Base-by-base conservation (phyloP, 1,140 invertebrate genomes). In the Phthorimaea operculella region DNA sequence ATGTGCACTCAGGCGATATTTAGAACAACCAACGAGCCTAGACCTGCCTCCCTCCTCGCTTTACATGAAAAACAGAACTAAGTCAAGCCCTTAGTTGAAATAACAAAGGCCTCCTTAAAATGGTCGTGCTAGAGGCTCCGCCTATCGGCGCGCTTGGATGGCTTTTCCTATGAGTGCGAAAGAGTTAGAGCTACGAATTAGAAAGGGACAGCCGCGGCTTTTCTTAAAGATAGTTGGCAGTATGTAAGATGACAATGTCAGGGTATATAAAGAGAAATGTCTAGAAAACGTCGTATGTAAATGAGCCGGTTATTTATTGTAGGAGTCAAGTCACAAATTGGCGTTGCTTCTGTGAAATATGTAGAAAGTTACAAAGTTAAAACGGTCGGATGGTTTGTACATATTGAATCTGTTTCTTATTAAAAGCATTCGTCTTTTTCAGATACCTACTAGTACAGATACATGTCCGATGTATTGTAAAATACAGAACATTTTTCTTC, bases 1-100 rank as follows among this genome's bases (percentile, higher is more conserved):
- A 84, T 84, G 79, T 82, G 74, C 81, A 84, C 16, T 82, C 74
- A 84, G 73, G 76, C 81, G 79, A 79, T 82, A 79, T 84, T 71
- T 84, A 82, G 79, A 70, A 68, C 73, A 78, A 52, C 76, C 73
- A 82, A n/a, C 54, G 10, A 36, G 16, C n/a, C 7, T 7, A 34
- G 72, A 63, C 34, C 76, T 68, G 1, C 70, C 68, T 51, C 60
- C 44, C 56, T 52, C 52, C 69, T 56, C 64, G 39, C 18, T 36
- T 21, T 42, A 55, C 53, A 66, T 52, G 54, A 15, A 57, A 65
- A 63, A 69, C 53, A 57, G 66, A 64, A 58, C 50, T 51, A 53
- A 55, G 51, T 64, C 64, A 72, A 69, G 68, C 56, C 34, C 53
- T 21, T 47, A 44, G 58, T 61, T 64, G 69, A 60, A 72, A 72